Base-by-base conservation (phyloP, 2,888 invertebrate genomes). In the Agonum fuliginosum region DNA sequence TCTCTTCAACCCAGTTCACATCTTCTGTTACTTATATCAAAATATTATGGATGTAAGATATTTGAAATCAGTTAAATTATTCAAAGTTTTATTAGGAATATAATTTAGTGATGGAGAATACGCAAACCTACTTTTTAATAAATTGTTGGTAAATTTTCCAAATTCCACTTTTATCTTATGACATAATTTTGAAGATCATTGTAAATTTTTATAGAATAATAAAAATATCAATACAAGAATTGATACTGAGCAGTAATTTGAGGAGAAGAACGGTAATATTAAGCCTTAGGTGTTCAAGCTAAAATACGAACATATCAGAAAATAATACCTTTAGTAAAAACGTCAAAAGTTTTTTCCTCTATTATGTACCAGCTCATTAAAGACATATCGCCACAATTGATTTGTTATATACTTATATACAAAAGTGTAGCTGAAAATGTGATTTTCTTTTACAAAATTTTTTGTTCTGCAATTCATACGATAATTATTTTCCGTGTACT, bases 261-360 rank as follows among this genome's bases (percentile, higher is more conserved):
- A 58, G 27, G 70, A 37, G 70, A 51, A 54, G 10, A 43, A n/a
- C 70, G 77, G 41, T 70, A 22, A 51, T 19, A 24, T 69, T 77
- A 54, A 77, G 69, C 77, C 77, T 76, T 77, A 77, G 77, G 77
- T 77, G 77, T 77, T 77, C 77, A 77, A 65, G 77, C 48, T 77
- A 77, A 69, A 72, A 69, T 77, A 77, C 70, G 77, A 43, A 77
- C 77, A 77, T 77, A 77, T 77, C 77, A 77, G 69, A 77, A 70
- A 22, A 62, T 62, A 12, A 12, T 62, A 30, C 12, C 30, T 70
- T 46, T 46, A 62, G 58, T 46, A 3, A 14, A 27, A 8, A 27
- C 27, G 58, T 46, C 10, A 14, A 27, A 8, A 27, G 62, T 62
- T 24, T 51, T 4, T 30, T 30, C 62, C 65, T 34, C 20, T 17